Conservation (phyloP, 2,888 invertebrate species). For the Trisateles emortualis region DNA sequence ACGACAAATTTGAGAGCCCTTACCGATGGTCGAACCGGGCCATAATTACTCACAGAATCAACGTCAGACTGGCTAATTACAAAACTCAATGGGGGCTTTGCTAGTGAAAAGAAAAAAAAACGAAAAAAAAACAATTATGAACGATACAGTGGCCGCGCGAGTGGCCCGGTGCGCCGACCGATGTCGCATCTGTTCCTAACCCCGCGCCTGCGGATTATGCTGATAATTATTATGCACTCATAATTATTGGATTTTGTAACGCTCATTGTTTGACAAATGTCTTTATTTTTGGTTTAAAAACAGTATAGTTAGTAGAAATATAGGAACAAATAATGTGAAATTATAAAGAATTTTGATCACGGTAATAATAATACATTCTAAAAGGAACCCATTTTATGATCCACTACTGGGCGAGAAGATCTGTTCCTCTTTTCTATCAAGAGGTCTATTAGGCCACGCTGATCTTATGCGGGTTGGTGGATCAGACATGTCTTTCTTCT, state of each 20-base stretch:
- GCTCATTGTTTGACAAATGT: constrained; percentile 43
- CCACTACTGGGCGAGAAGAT: no score
- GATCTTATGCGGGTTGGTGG: no score
- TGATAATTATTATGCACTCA: constrained; percentile 83
- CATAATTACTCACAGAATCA: constrained; percentile 80
- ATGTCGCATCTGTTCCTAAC: constrained; percentile 82
- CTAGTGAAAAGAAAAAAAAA: constrained; percentile 68
- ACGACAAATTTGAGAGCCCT: constrained; percentile 51
- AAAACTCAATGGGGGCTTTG: constrained; percentile 80
- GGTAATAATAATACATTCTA: no score
- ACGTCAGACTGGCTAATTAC: constrained; percentile 82
- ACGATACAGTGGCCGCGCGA: constrained; percentile 83
- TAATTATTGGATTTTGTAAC: constrained; percentile 83
- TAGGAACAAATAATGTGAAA: no score
- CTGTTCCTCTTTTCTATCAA: no score
- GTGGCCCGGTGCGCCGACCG: constrained; percentile 81
- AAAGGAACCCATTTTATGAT: no score
- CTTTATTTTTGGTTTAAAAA: constrained; percentile 3
- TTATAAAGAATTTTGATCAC: no score
- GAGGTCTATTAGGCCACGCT: no score
- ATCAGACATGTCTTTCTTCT: no score
- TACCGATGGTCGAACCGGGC: constrained; percentile 60
- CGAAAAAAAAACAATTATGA: constrained; percentile 78
- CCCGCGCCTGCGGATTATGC: constrained; percentile 79
- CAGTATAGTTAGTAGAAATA: not conserved